Base-by-base conservation (phyloP, 2,888 invertebrate species). In the Frankliniella intonsa region DNA sequence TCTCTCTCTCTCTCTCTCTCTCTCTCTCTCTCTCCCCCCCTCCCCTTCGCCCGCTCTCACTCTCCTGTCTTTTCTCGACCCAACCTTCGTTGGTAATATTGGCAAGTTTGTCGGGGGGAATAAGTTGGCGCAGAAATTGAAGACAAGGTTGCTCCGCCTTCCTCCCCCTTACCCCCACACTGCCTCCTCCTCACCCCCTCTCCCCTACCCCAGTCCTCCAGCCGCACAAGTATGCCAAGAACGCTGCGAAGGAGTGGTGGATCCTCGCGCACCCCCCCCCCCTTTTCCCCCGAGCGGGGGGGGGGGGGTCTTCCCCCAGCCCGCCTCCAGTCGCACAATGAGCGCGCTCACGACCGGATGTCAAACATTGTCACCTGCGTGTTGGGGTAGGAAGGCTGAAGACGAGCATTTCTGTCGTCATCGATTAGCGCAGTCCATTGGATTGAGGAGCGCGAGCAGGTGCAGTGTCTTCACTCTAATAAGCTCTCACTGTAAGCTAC, bases 51-150 rank as follows among this genome's bases (percentile, higher is more conserved):
- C 65, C n/a, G 17, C n/a, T 19, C n/a, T n/a, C n/a, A n/a, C n/a
- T 38, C 38, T 38, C 38, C 38, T 38, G 38, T 38, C 38, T 38
- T 38, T 38, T 38, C 51, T 17, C 55, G 55, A 55, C 69, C 22
- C n/a, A 69, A 69, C 69, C 69, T 69, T 22, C 69, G 69, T 69
- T 69, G 69, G 69, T 69, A 69, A 69, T 69, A 69, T 69, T 69
- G 69, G 69, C 69, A 69, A 69, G 69, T 69, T 69, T 69, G 69
- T 69, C 69, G 69, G 69, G 69, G 22, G 69, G 69, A 69, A 69
- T 69, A 69, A 69, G 69, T 69, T 69, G 69, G 22, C 69, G 69
- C 69, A 69, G 69, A 69, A 69, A 69, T 69, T 69, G 69, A 69
- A 69, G 69, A 69, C 69, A 69, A 69, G 69, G 69, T 69, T 69